Evolutionary conservation across 1,140 invertebrate species (phyloP).

Genomic region (Pectinophora gossypiella): DNA sequence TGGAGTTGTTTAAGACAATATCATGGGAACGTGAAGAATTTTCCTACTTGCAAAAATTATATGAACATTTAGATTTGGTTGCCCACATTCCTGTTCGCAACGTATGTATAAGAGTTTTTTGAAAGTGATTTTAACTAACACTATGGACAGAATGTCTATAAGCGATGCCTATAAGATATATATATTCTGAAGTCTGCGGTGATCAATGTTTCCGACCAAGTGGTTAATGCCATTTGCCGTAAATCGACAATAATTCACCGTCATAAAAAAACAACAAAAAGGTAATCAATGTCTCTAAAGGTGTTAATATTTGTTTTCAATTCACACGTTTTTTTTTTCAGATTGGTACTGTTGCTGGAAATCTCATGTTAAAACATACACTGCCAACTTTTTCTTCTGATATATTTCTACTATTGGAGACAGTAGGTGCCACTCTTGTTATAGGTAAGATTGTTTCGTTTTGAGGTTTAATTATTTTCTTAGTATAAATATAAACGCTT

Average conservation of each 20-base stretch:
- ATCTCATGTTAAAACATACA: slow-evolving; percentile 84
- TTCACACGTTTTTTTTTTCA: no score
- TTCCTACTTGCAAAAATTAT: slow-evolving; percentile 74
- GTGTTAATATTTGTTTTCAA: no score
- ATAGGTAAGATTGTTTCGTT: slow-evolving; percentile 65
- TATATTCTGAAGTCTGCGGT: no score
- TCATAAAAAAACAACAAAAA: no score
- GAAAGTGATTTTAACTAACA: no score
- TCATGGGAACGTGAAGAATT: slow-evolving; percentile 62
- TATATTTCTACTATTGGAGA: slow-evolving; percentile 82
- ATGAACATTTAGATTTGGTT: slow-evolving; percentile 80
- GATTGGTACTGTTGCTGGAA: slow-evolving; percentile 84
- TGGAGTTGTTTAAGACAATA: slow-evolving; percentile 73
- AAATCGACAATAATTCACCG: no score
- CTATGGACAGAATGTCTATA: no score
- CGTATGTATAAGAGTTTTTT: no score
- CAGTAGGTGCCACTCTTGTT: slow-evolving; percentile 76
- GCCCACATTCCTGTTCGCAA: slow-evolving; percentile 82
- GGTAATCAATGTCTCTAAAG: no score
- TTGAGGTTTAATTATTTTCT: not conserved
- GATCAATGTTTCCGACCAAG: no score
- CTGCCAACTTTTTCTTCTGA: slow-evolving; percentile 85
- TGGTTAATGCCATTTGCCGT: no score
- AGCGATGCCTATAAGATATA: no score
- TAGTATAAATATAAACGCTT: not conserved